A percentile compares a stretch with the other conserved stretches of the same genome.
phyloP scores from a whole-genome alignment of 2,888 invertebrate genomes.

The Bhutanitis thaidina region DNA sequence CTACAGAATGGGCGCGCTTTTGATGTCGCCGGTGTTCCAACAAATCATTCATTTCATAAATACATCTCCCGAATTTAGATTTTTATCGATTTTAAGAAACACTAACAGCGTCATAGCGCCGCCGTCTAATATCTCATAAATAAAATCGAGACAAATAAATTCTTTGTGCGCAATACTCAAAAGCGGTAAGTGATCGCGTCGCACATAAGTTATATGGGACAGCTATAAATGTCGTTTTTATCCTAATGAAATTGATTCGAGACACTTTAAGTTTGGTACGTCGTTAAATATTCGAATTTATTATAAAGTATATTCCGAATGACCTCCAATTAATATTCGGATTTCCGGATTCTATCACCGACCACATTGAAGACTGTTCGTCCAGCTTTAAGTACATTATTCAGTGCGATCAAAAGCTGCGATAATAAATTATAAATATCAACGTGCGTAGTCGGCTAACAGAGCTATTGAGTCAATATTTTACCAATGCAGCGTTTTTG shows the following conservation, averaged over 20 bases:
- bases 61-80: conserved; percentile 64
- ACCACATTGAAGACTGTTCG: too few species aligned
- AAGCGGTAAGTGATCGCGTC: conserved; percentile 11
- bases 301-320: background rate
- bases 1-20: conserved; percentile 40
- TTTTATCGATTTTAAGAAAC: conserved; percentile 71
- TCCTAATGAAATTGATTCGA: conserved; percentile 7
- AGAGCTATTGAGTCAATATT: conserved; percentile 8
- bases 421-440: too few species aligned
- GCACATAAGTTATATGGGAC: conserved; percentile 12
- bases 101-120: conserved; percentile 59
- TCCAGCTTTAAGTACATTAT: too few species aligned
- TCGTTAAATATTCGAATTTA: background rate
- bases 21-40: conserved; percentile 58
- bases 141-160: background rate
- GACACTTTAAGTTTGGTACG: background rate
- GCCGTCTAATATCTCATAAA: background rate
- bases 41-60: conserved; percentile 64
- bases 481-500: conserved; percentile 2
- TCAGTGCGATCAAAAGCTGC: too few species aligned
- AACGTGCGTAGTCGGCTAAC: background rate
- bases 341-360: too few species aligned
- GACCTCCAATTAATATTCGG: too few species aligned
- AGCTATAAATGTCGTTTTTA: conserved; percentile 18
- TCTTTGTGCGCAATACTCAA: background rate